Evolutionary conservation across 2,113 vertebrate genomes (phyloP).

Genomic region (Tetrax tetrax): DNA sequence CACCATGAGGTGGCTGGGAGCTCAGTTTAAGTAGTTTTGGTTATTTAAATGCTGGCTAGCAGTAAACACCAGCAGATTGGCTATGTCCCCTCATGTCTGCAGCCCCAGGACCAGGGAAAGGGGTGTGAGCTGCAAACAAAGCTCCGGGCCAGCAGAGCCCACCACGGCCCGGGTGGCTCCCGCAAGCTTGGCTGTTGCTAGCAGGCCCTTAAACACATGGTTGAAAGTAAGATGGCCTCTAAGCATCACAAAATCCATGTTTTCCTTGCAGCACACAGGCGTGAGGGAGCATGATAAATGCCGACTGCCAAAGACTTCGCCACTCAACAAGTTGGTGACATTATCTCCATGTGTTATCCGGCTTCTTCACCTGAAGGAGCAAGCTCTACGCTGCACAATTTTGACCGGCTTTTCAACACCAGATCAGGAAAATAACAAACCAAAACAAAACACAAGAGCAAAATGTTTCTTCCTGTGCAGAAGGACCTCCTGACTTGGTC

Average conservation of each 20-base stretch:
- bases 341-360: rapidly evolving
- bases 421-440: background rate
- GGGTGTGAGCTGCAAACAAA: background rate
- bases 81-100: background rate
- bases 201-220: background rate
- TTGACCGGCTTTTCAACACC: background rate
- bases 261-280: background rate
- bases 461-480: background rate
- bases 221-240: background rate
- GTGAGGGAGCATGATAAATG: background rate
- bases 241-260: background rate
- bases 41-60: background rate
- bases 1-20: no score
- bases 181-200: rapidly evolving
- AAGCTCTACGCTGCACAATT: background rate
- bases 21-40: background rate
- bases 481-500: background rate
- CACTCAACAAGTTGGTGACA: background rate
- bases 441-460: background rate
- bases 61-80: background rate
- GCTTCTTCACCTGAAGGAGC: background rate
- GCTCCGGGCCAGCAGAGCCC: background rate
- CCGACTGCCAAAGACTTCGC: background rate
- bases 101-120: background rate
- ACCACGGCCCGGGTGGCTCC: background rate